Evolutionary conservation across 2,888 invertebrate species (phyloP), one percentile per base, ranked within the genome.

Genomic region (Diogma glabrata): DNA sequence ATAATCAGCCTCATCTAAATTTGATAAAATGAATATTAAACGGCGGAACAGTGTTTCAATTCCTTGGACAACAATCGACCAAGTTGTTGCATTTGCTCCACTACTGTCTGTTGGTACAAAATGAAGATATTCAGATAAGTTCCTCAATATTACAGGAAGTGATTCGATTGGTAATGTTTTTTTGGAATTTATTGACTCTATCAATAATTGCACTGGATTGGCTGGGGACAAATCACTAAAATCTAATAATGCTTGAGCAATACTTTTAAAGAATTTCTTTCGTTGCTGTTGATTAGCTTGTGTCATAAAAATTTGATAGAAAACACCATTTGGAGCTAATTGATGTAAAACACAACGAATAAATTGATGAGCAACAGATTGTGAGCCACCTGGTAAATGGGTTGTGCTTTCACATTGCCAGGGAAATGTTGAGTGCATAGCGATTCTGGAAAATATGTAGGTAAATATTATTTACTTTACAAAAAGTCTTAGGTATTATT

Each of bases 351-450:
- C 88, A 66, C 96, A 97, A 59, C 99, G 81, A 54, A 99, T 75
- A 73, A 97, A 95, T 72, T 99, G 99, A 66, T 94, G 86, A 19
- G 96, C 96, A 23, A 97, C 94, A 64, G 92, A 93, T 56, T 91
- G 84, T 4, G 91, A 90, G 64, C 94, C 92, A 54, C 96, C 95
- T 1, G 97, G 94, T 57, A 96, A 75, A 56, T 95, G 89, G 36
- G 90, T 79, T 62, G 83, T 84, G 56, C 82, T 85, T 66, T 90
- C 91, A 55, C 78, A 82, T 71, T 93, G 91, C 92, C 92, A 93
- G 20, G 89, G 82, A 69, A 88, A 91, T 63, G 82, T 81, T 51
- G 85, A 82, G 58, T 84, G 79, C 55, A 84, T 76, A 3, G 87
- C 84, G 60, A 86, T 79, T 60, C 87, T 87, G 62, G 50, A 47